phyloP scores from a whole-genome alignment of 2,113 vertebrate genomes.

The Scomber japonicus region DNA sequence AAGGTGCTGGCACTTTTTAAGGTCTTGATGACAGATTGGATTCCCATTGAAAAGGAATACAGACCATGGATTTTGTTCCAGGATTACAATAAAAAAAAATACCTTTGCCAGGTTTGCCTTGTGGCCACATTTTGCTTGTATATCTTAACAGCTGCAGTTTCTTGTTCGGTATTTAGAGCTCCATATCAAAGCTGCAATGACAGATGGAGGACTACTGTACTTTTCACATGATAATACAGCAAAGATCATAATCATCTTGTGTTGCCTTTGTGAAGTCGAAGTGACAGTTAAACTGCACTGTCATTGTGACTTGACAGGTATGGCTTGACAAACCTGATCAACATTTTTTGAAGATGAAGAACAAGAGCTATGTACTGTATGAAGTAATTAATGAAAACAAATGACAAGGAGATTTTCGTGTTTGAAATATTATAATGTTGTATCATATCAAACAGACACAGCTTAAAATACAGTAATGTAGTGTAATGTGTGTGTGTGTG shows the following conservation, averaged over 20 bases:
- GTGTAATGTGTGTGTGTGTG: too few species aligned
- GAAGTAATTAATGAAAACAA: too few species aligned
- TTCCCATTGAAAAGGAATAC: background rate
- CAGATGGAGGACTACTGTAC: background rate
- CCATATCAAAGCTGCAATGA: background rate
- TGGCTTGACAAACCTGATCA: slow-evolving; percentile 31
- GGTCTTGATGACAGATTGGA: slow-evolving; percentile 22
- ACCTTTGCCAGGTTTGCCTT: background rate
- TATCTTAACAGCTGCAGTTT: background rate
- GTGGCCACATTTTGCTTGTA: background rate
- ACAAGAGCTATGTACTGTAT: background rate
- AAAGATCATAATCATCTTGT: background rate
- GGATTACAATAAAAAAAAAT: background rate
- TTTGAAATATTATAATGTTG: background rate
- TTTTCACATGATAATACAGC: background rate
- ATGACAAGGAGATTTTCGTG: background rate
- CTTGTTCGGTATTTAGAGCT: background rate
- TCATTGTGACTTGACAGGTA: slow-evolving; percentile 23
- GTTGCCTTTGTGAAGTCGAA: background rate
- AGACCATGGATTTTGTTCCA: background rate
- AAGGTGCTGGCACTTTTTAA: slow-evolving; percentile 11
- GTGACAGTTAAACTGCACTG: background rate
- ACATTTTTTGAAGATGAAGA: background rate
- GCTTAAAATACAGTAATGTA: too few species aligned
- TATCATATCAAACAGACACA: background rate